These are phyloP conservation scores for Prenolepis imparis DNA, from an alignment of 2,888 invertebrate genomes.

Conservation along the genomic window DNA sequence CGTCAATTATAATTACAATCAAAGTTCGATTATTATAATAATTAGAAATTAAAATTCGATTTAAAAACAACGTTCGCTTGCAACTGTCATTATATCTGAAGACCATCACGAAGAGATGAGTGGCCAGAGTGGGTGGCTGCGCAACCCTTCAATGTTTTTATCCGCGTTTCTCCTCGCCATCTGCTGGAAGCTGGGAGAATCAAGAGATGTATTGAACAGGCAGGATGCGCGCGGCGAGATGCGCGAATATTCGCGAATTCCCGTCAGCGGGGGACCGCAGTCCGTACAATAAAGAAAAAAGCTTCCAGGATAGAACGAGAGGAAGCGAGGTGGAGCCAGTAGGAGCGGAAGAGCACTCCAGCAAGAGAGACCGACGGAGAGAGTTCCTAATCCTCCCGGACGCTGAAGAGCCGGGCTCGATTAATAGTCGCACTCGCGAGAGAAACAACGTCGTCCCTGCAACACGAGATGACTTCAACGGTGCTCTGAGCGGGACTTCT, in stretches of 20 bases:
- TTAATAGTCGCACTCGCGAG: conserved; percentile 76
- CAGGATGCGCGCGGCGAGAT: conserved; percentile 85
- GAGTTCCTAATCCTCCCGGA: conserved; percentile 75
- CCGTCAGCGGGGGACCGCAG: conserved; percentile 81
- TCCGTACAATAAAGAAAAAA: conserved; percentile 81
- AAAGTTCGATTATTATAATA: not conserved
- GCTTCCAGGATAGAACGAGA: conserved; percentile 62
- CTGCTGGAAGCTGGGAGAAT: conserved; percentile 85
- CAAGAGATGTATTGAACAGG: conserved; percentile 85
- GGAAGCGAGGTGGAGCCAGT: conserved; percentile 62
- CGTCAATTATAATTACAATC: not conserved
- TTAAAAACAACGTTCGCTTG: not conserved
- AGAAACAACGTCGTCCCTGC: conserved; percentile 73
- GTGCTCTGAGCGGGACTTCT: conserved; percentile 63
- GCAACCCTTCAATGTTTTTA: conserved; percentile 63
- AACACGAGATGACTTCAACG: conserved; percentile 62
- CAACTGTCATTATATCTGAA: not conserved
- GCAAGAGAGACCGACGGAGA: conserved; percentile 52
- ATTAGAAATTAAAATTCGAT: conserved; percentile 3
- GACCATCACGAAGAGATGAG: not conserved
- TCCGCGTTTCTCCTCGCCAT: conserved; percentile 79
- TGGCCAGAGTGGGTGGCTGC: conserved; percentile 60
- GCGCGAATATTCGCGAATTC: conserved; percentile 84
- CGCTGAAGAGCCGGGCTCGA: conserved; percentile 76
- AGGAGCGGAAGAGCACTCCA: conserved; percentile 49